phyloP scores from a whole-genome alignment of 2,797 vertebrate genomes.

The Argya squamiceps region DNA sequence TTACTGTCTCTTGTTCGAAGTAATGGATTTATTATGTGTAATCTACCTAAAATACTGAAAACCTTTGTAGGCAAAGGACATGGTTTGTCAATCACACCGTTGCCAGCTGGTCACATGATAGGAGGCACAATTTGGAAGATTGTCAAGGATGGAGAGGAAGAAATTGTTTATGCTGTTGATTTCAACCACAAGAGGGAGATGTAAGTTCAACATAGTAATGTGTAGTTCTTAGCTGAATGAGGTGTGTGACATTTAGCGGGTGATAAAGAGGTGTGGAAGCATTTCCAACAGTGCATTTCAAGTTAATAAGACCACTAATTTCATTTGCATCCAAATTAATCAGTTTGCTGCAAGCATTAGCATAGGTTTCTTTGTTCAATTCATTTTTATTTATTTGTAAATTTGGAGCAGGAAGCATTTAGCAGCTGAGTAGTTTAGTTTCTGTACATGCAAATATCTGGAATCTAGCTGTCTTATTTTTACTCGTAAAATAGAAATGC shows the following conservation, averaged over 20 bases:
- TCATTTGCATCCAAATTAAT: neutral
- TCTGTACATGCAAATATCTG: neutral
- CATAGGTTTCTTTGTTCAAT: neutral
- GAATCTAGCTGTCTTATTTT: neutral
- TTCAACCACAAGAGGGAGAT: slow-evolving; percentile 99
- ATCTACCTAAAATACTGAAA: neutral
- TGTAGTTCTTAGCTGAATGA: neutral
- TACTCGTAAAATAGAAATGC: neutral
- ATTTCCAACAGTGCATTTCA: neutral
- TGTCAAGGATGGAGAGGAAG: slow-evolving; percentile 98
- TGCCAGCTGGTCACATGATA: slow-evolving; percentile 98
- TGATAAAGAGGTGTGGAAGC: neutral
- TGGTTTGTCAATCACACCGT: slow-evolving; percentile 94
- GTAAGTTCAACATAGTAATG: slow-evolving; percentile 75
- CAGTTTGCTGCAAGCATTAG: neutral
- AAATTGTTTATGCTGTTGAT: slow-evolving; percentile 96
- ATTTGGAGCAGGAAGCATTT: neutral
- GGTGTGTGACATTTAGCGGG: neutral
- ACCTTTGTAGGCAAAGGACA: slow-evolving; percentile 92
- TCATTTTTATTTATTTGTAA: neutral
- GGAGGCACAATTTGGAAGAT: slow-evolving; percentile 99
- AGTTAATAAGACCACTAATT: neutral
- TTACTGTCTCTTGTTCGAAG: neutral
- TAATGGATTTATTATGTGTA: neutral
- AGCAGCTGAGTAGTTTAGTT: neutral